Conservation (phyloP, 2,113 vertebrate species). For the Mesocricetus auratus region DNA sequence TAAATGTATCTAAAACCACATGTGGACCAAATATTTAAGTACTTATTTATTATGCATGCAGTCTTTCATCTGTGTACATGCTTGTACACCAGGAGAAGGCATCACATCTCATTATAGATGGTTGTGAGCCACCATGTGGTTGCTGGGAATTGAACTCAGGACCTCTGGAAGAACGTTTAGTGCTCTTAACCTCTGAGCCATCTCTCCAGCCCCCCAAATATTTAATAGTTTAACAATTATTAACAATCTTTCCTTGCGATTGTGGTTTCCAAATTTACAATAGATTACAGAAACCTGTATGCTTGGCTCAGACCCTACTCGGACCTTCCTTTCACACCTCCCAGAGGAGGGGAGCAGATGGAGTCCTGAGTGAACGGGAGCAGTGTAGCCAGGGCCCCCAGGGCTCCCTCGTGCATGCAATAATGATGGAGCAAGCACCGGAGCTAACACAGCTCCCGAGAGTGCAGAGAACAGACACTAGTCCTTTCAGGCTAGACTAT, state of each 20-base stretch:
- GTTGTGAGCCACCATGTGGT: no score
- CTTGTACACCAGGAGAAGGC: no score
- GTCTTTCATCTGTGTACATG: no score
- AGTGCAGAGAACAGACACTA: background rate
- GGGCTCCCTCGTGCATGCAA: no score
- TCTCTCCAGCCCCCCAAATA: no score
- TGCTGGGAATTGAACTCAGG: no score
- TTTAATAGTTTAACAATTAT: background rate
- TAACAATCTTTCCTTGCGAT: background rate
- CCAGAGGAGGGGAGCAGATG: background rate
- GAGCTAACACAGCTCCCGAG: constrained; percentile 1
- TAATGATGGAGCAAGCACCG: constrained; percentile 6
- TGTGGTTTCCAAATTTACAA: background rate
- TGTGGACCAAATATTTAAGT: constrained; percentile 1
- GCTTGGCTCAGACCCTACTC: background rate
- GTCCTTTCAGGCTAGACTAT: background rate
- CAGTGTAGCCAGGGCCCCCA: background rate
- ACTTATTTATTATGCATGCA: no score
- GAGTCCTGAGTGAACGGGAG: background rate
- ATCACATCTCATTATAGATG: no score
- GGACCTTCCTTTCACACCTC: constrained; percentile 33
- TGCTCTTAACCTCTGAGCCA: no score
- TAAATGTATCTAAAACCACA: constrained; percentile 20
- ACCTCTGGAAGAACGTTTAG: no score
- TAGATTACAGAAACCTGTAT: background rate